Conservation (phyloP, 2,888 invertebrate genomes). For the Hetaerina titia region DNA sequence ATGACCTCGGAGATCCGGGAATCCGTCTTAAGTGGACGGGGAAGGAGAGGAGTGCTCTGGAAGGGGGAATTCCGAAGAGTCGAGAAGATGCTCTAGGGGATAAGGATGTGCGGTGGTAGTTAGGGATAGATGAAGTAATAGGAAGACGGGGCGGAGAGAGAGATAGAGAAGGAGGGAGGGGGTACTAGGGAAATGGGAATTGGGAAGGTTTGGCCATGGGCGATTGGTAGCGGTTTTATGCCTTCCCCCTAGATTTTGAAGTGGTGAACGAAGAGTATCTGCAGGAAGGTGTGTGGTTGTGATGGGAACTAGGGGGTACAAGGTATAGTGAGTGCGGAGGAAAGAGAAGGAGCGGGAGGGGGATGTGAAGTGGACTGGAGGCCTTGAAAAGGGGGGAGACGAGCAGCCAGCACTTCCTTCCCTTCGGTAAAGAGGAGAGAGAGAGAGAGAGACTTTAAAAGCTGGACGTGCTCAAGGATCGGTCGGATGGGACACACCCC, state of each 20-base stretch:
- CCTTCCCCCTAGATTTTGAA: not conserved
- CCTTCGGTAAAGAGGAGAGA: constrained; percentile 32
- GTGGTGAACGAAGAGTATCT: not conserved
- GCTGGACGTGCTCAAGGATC: constrained; percentile 66
- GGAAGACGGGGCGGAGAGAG: not conserved
- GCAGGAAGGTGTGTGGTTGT: not conserved
- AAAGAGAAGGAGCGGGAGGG: not conserved
- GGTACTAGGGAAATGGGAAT: not conserved
- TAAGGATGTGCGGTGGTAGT: not conserved
- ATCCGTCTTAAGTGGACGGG: constrained; percentile 11
- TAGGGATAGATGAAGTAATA: constrained; percentile 11
- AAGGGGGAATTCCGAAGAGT: not conserved
- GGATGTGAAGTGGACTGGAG: not conserved
- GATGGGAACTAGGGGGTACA: not conserved
- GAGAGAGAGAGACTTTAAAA: constrained; percentile 61
- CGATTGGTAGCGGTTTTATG: constrained; percentile 40
- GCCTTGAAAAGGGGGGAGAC: constrained; percentile 3
- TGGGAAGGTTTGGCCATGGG: not conserved
- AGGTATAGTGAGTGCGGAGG: not conserved
- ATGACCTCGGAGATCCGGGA: constrained; percentile 35
- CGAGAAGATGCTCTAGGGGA: constrained; percentile 9
- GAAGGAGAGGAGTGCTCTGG: not conserved
- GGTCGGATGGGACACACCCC: constrained; percentile 53
- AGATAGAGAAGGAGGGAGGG: not conserved
- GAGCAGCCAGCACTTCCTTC: constrained; percentile 37